phyloP scores from a whole-genome alignment of 2,888 invertebrate species.

The Zaprionus lineosus region DNA sequence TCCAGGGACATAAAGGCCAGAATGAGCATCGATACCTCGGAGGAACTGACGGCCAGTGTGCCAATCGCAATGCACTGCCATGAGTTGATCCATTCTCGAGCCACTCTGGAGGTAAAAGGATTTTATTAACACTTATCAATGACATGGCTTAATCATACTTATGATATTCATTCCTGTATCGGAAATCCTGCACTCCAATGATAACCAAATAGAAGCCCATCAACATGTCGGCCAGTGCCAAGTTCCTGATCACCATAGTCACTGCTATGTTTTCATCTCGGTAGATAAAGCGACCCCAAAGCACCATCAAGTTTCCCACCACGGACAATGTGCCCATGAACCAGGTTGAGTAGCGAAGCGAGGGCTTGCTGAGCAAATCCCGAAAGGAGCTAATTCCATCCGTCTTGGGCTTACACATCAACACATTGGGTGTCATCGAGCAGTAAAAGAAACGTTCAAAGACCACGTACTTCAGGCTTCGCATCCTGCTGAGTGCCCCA shows the following conservation, averaged over 20 bases:
- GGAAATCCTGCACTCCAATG: constrained; percentile 85
- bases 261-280: constrained; percentile 86
- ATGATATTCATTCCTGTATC: constrained; percentile 85
- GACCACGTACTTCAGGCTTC: constrained; percentile 84
- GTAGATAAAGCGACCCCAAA: constrained; percentile 85
- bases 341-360: constrained; percentile 86
- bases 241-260: constrained; percentile 86
- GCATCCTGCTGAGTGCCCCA: constrained; percentile 83
- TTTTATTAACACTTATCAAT: not conserved
- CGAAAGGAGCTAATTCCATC: constrained; percentile 87
- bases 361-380: constrained; percentile 85
- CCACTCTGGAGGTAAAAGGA: constrained; percentile 79
- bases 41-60: constrained; percentile 86
- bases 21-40: constrained; percentile 88
- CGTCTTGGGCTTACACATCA: constrained; percentile 85
- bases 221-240: constrained; percentile 87
- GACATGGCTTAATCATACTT: constrained; percentile 51
- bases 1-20: constrained; percentile 88
- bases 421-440: constrained; percentile 85
- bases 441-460: constrained; percentile 87
- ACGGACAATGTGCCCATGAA: constrained; percentile 85
- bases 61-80: constrained; percentile 86
- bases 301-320: constrained; percentile 86
- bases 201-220: constrained; percentile 87
- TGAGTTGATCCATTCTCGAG: constrained; percentile 86